Conservation (phyloP, 2,113 vertebrate species). For the Monarcha castaneiventris region DNA sequence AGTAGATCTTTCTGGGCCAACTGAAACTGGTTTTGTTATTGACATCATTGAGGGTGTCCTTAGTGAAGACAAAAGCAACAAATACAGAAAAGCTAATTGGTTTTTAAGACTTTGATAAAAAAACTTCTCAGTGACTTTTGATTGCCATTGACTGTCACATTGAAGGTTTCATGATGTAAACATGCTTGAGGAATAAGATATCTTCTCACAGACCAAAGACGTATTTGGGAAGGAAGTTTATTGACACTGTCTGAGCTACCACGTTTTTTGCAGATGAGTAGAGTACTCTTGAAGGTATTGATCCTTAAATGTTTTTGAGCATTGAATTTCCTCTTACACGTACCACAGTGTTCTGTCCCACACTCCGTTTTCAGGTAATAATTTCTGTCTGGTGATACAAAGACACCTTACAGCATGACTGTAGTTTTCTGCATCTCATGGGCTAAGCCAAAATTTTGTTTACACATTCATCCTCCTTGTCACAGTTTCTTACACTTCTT, state of each 20-base stretch:
- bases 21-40: background rate
- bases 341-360: background rate
- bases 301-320: background rate
- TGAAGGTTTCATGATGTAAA: background rate
- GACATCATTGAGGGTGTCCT: background rate
- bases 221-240: background rate
- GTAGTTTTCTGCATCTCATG: background rate
- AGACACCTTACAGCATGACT: background rate
- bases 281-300: background rate
- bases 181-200: background rate
- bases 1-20: background rate
- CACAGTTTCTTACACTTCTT: background rate
- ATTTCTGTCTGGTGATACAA: background rate
- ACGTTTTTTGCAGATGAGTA: background rate
- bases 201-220: background rate
- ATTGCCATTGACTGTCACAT: background rate
- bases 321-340: background rate
- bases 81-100: background rate
- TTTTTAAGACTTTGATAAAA: background rate
- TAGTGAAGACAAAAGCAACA: background rate
- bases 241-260: background rate
- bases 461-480: background rate
- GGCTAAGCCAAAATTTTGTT: background rate
- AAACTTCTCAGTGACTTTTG: background rate
- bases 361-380: background rate